phyloP scores from a whole-genome alignment of 2,888 invertebrate species.

The Acronicta psi region DNA sequence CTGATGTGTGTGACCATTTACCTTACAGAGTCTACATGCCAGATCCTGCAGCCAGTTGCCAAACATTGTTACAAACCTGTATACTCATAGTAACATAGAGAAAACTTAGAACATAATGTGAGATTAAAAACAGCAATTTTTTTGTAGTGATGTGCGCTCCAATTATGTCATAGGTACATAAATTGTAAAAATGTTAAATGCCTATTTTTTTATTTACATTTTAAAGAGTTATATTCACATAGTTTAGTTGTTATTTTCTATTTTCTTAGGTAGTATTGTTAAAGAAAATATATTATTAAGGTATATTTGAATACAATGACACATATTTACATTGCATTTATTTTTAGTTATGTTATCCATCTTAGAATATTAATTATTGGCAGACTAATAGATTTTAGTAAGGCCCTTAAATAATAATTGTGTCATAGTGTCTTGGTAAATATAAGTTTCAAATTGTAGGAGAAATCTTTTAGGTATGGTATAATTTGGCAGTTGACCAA shows the following conservation, averaged over 20 bases:
- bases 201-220: constrained; percentile 11
- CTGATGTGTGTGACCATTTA: constrained; percentile 84
- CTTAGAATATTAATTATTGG: constrained; percentile 21
- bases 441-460: constrained; percentile 10
- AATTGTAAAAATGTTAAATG: constrained; percentile 10
- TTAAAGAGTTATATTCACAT: constrained; percentile 24
- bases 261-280: constrained; percentile 36
- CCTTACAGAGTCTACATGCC: constrained; percentile 79
- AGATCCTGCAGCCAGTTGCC: constrained; percentile 76
- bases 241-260: constrained; percentile 29
- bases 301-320: constrained; percentile 44
- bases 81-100: constrained; percentile 55
- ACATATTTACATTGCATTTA: constrained; percentile 42
- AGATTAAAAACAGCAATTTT: constrained; percentile 47
- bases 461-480: constrained; percentile 12
- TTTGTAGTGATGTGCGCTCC: constrained; percentile 15
- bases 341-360: constrained; percentile 30
- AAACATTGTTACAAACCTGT: constrained; percentile 68
- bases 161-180: constrained; percentile 11
- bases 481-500: background rate
- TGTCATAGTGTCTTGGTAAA: background rate
- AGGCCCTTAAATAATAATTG: constrained; percentile 12
- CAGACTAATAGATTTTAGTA: constrained; percentile 33
- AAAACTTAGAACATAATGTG: constrained; percentile 39
- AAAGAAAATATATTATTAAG: constrained; percentile 20